Conservation (phyloP, 37 sponge, comb jelly and placozoan genomes). For the Bolinopsis microptera region DNA sequence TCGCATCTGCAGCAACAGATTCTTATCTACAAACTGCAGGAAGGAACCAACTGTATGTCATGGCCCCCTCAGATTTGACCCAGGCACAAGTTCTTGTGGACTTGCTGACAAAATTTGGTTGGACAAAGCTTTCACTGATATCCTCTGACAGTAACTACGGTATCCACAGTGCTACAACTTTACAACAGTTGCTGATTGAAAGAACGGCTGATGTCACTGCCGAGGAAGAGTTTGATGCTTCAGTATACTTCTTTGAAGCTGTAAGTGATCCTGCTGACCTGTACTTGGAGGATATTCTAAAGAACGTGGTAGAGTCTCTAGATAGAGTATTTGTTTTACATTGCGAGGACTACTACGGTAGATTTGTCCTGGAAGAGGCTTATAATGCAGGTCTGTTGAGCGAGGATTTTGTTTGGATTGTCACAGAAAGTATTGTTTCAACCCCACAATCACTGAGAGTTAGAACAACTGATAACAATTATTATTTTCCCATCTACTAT, state of each 20-base stretch:
- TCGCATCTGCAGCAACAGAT: slow-evolving; percentile 10
- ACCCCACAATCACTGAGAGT: slow-evolving; percentile 8
- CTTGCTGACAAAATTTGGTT: slow-evolving; percentile 1
- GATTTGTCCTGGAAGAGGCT: slow-evolving; percentile 23
- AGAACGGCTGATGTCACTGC: slow-evolving; percentile 34
- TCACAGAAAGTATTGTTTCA: slow-evolving; percentile 14
- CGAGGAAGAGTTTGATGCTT: slow-evolving; percentile 46
- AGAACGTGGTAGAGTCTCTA: background rate
- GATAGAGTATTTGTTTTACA: slow-evolving; percentile 47
- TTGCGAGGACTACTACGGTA: slow-evolving; percentile 52
- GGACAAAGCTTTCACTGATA: background rate
- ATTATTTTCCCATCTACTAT: background rate
- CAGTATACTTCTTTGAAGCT: slow-evolving; percentile 51
- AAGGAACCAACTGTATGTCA: background rate
- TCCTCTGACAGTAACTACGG: slow-evolving; percentile 42
- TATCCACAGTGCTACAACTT: slow-evolving; percentile 15
- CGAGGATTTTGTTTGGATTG: slow-evolving; percentile 52
- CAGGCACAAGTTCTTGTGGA: slow-evolving; percentile 33
- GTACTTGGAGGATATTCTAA: background rate
- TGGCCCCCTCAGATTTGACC: background rate
- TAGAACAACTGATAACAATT: background rate
- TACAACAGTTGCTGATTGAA: slow-evolving; percentile 39
- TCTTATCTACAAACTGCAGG: slow-evolving; percentile 3
- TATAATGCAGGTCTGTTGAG: slow-evolving; percentile 24
- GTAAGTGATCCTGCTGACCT: background rate